Conservation (phyloP, 2,888 invertebrate species). For the Osedax fenrisi region DNA sequence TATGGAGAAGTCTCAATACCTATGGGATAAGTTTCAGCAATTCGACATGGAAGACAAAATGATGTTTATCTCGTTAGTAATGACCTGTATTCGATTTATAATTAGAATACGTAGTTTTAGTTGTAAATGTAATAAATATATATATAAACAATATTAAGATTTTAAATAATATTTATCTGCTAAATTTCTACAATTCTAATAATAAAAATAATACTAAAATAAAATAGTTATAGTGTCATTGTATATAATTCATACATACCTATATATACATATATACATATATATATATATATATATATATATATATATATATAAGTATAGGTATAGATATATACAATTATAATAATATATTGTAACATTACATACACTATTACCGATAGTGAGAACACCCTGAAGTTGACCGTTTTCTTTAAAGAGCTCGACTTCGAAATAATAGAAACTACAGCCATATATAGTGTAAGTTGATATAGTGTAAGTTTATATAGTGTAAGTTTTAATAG, state of each 20-base stretch:
- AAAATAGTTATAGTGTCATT: neutral
- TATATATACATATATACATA: neutral
- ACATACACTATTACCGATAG: neutral
- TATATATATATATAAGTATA: neutral
- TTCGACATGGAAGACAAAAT: too few relatives aligned
- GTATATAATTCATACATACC: neutral
- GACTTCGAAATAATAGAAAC: conserved; percentile 11
- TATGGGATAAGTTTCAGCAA: neutral
- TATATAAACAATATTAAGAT: too few relatives aligned
- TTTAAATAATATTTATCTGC: too few relatives aligned
- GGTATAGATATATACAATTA: neutral
- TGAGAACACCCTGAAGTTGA: conserved; percentile 1
- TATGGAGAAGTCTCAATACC: conserved; percentile 11
- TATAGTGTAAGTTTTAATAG: too few relatives aligned
- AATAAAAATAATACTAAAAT: too few relatives aligned
- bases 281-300: neutral
- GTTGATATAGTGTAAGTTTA: too few relatives aligned
- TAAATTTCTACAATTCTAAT: too few relatives aligned
- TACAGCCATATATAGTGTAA: neutral
- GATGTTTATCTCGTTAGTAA: too few relatives aligned
- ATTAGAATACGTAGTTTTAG: too few relatives aligned
- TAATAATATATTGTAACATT: neutral
- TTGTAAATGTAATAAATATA: too few relatives aligned
- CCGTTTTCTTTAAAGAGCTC: conserved; percentile 7
- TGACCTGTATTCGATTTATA: too few relatives aligned